Evolutionary conservation across 92 coral and sea anemone species (phyloP), one percentile per base, ranked within the genome.

Genomic region (Siderastrea radians): DNA sequence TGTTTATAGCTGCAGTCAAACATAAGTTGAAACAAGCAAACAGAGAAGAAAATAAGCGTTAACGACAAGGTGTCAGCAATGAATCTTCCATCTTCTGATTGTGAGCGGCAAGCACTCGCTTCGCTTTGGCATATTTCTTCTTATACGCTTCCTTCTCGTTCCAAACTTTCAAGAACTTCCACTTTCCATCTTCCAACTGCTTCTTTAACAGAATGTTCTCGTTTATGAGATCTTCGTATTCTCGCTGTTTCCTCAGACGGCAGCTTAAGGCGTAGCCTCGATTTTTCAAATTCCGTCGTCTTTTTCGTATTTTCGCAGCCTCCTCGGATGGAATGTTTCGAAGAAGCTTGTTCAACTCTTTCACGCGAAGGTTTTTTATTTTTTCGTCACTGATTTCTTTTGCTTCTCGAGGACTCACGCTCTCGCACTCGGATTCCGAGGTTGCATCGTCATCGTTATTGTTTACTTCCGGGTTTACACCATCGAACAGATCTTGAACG

Each of bases 191-290:
- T 66, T 85, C 87, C 50, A 91, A 72, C 59, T 91, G 75, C 55
- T 82, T 91, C 45, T 59, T 61, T 49, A 91, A 55, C 49, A 49
- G 19, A 4, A 65, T 73, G 16, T 92, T 93, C 19, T 74, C 75
- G 50, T 38, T 62, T 43, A 89, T 82, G n/a, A 94, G 78, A 63
- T 48, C 80, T 62, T 58, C 82, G n/a, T 90, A 74, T 44, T 72
- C 86, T 64, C 47, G 65, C 19, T 78, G 89, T 49, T 94, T 73
- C 55, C 83, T 90, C 11, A 72, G 64, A 13, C 97, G 88, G 87
- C 97, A 94, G 49, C 78, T 87, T 15, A 91, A 85, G 67, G 97
- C 95, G 75, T 94, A 94, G 7, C 88, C 88, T 38, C 97, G 83
- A 70, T 94, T 94, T 68, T 94, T 94, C 53, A 94, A 79, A 63